A percentile compares a stretch with the other conserved stretches of the same genome.
These are phyloP conservation scores for Palythoa caribaeorum DNA, from an alignment of 92 coral and sea anemone genomes.

Conservation along the genomic window DNA sequence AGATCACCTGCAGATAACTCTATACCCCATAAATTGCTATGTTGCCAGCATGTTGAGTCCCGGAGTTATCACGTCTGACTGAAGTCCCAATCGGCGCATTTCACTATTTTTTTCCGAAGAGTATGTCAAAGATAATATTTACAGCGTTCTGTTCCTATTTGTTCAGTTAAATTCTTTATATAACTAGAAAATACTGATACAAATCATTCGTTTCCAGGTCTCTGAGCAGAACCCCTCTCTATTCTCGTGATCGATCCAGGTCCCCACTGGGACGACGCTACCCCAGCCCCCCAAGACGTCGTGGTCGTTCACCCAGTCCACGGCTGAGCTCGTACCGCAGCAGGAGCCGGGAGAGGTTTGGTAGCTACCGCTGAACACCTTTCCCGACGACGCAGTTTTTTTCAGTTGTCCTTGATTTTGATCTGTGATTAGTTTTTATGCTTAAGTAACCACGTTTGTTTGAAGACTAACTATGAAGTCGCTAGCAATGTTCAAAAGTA, in stretches of 20 bases:
- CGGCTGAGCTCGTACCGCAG: conserved; percentile 33
- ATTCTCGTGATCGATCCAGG: conserved; percentile 37
- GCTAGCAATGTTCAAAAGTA: too few relatives aligned
- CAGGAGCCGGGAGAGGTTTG: conserved; percentile 41
- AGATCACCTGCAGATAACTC: too few relatives aligned
- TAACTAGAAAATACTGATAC: not conserved
- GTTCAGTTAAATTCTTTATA: too few relatives aligned
- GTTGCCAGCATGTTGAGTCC: too few relatives aligned
- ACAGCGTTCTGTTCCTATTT: too few relatives aligned
- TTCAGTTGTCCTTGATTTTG: not conserved
- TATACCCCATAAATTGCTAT: too few relatives aligned
- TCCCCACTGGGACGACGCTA: conserved; percentile 24
- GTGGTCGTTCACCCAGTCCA: conserved; percentile 27
- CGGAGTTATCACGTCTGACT: too few relatives aligned
- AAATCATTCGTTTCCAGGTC: not conserved
- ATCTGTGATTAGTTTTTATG: conserved; percentile 8
- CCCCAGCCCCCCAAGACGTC: conserved; percentile 40
- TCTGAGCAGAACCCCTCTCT: conserved; percentile 16
- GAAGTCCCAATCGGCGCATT: too few relatives aligned
- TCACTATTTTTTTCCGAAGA: too few relatives aligned
- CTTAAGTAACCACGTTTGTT: too few relatives aligned
- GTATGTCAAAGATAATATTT: too few relatives aligned
- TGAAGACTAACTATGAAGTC: too few relatives aligned
- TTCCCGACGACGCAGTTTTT: not conserved
- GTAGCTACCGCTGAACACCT: conserved; percentile 24